Conservation (phyloP, 2,888 invertebrate species). For the Sceliomorpha sp. region DNA sequence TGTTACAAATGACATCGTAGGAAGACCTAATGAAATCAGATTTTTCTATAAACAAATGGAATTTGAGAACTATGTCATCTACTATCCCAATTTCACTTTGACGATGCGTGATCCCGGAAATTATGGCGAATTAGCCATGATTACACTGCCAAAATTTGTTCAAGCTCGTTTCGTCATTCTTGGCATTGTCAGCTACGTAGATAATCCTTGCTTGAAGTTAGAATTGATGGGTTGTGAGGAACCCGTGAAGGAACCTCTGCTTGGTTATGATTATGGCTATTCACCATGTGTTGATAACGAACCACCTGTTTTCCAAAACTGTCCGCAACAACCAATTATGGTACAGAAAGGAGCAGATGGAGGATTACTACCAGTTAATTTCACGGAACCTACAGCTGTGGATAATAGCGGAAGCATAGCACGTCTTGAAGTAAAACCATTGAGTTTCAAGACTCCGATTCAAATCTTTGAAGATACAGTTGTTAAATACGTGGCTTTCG, state of each 20-base stretch:
- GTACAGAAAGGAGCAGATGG: conserved; percentile 94
- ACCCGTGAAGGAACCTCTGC: conserved; percentile 88
- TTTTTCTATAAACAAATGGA: conserved; percentile 98
- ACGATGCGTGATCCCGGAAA: conserved; percentile 98
- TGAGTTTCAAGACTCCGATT: conserved; percentile 93
- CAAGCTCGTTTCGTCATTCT: conserved; percentile 96
- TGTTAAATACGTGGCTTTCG: conserved; percentile 97
- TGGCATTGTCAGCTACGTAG: conserved; percentile 97
- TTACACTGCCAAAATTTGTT: conserved; percentile 95
- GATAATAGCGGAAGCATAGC: conserved; percentile 98
- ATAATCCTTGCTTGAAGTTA: conserved; percentile 97
- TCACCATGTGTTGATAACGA: conserved; percentile 97
- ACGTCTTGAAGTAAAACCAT: conserved; percentile 94
- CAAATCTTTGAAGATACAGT: conserved; percentile 94
- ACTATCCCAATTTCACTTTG: conserved; percentile 97
- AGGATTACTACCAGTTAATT: conserved; percentile 94
- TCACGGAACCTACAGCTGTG: conserved; percentile 95
- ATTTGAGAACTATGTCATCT: conserved; percentile 96
- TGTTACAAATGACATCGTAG: conserved; percentile 96
- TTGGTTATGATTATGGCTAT: conserved; percentile 95
- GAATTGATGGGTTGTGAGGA: conserved; percentile 98
- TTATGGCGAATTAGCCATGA: conserved; percentile 97
- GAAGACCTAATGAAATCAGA: conserved; percentile 96
- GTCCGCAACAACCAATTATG: conserved; percentile 94
- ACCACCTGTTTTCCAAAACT: conserved; percentile 97